Conservation (phyloP, 2,888 invertebrate species). For the Leucophenga montana region DNA sequence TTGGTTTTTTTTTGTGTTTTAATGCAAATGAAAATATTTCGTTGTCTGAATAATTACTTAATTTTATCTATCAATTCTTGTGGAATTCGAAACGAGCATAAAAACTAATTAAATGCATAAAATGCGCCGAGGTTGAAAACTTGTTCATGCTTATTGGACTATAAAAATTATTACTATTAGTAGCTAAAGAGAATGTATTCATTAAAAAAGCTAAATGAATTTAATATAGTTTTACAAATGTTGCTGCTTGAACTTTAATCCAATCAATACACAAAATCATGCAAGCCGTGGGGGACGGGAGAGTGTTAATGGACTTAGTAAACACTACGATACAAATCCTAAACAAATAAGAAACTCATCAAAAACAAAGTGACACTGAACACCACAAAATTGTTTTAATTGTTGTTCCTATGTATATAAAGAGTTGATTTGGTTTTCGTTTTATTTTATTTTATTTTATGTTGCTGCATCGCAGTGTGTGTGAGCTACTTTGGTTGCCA, state of each 20-base stretch:
- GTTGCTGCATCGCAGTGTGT: no score
- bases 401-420: no score
- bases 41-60: constrained; percentile 30
- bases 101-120: constrained; percentile 56
- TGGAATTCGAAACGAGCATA: constrained; percentile 60
- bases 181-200: no score
- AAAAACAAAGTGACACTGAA: background rate
- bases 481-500: constrained; percentile 9
- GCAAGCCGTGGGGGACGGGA: no score
- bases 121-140: constrained; percentile 21
- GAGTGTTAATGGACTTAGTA: no score
- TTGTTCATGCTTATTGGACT: background rate
- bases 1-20: background rate
- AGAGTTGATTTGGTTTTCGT: no score
- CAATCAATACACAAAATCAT: no score
- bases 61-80: constrained; percentile 31
- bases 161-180: background rate
- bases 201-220: no score
- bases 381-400: constrained; percentile 10
- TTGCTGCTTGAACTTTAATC: no score
- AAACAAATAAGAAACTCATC: background rate
- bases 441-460: no score
- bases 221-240: no score
- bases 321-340: background rate
- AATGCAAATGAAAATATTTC: constrained; percentile 18